Evolutionary conservation across 2,797 vertebrate genomes (phyloP), one percentile per base, ranked within the genome.

Genomic region (Sebastiscus albofasciatus): DNA sequence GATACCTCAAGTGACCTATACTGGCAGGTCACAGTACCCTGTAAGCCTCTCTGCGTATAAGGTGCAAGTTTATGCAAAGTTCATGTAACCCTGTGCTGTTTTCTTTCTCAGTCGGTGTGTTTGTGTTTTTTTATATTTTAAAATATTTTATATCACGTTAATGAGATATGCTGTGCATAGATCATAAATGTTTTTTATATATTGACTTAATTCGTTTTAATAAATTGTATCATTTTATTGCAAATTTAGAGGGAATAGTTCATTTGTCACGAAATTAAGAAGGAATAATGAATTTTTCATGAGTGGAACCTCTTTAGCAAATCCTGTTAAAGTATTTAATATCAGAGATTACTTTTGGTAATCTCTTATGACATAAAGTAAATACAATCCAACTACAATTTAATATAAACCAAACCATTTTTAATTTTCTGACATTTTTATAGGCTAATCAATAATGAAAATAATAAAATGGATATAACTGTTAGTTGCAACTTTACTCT

Each of bases 111-210:
- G 18, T 12, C 18, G 0, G 5, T 59, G 24, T 56, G 4, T 46
- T 55, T 69, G 10, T 82, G 18, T 66, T 78, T 61, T 84, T 76
- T 72, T 78, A 52, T 82, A 42, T 79, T 69, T 70, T 71, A 3
- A 39, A 80, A 56, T 75, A 22, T 87, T 87, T 87, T 81, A 67
- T 81, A 67, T 66, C 8, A 49, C 5, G 20, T 82, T 78, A 56
- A 62, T 79, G 46, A 82, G 20, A 77, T 81, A 84, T 91, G 84
- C 89, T 87, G 92, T 87, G 77, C 75, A 88, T 86, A 80, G 6
- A 67, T 68, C 69, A 12, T 85, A 75, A 31, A 66, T 89, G 59
- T 87, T 72, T 81, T 83, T 75, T 77, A 26, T 66, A 31, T 55
- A 8, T 78, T 81, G 8, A 5, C 46, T 67, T 11, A 3, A 42